Evolutionary conservation across 2,888 invertebrate genomes (phyloP).

Genomic region (Petrolisthes cinctipes): DNA sequence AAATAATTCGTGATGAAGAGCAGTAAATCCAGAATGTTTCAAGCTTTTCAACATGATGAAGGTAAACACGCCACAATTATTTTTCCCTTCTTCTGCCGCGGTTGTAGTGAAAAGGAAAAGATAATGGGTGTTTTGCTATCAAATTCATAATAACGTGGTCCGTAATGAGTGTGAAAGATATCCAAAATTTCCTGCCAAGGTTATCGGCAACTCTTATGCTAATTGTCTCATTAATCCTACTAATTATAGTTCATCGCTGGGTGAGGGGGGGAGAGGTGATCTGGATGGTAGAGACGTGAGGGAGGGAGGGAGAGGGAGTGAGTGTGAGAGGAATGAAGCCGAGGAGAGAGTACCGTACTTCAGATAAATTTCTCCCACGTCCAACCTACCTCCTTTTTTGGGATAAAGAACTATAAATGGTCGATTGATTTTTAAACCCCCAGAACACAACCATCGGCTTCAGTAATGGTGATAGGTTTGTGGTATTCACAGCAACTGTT

Average conservation of each 20-base stretch:
- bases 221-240: slow-evolving; percentile 30
- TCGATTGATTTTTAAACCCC: too few species aligned
- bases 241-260: slow-evolving; percentile 26
- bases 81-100: background rate
- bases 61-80: too few species aligned
- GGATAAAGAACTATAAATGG: too few species aligned
- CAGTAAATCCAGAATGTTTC: too few species aligned
- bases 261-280: slow-evolving; percentile 10
- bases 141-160: slow-evolving; percentile 21
- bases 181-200: slow-evolving; percentile 19
- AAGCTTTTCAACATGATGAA: too few species aligned
- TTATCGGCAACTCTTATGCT: slow-evolving; percentile 22
- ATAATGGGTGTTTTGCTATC: slow-evolving; percentile 24
- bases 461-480: too few species aligned
- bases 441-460: too few species aligned
- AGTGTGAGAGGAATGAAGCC: background rate
- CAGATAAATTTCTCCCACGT: too few species aligned
- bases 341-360: background rate
- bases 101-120: slow-evolving; percentile 13
- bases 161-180: slow-evolving; percentile 30
- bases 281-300: background rate
- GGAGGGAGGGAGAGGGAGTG: background rate
- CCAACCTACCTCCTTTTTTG: too few species aligned
- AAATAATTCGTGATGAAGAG: too few species aligned
- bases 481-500: too few species aligned